Percentiles rank a stretch among this genome's conserved stretches.
Conservation (phyloP, 1,140 invertebrate species). For the Drosophila ercepeae region DNA sequence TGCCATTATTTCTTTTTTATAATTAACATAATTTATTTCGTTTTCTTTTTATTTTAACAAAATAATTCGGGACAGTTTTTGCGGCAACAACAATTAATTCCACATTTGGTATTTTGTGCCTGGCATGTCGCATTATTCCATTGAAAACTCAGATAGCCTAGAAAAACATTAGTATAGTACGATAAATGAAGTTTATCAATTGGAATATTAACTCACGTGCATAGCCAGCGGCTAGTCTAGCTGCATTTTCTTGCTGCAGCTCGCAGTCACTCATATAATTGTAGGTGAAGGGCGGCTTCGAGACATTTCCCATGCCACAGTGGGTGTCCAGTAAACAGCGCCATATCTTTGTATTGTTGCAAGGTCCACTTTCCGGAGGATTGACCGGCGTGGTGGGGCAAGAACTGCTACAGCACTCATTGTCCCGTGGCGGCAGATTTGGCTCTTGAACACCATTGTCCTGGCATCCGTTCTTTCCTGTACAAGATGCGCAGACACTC, state of each 20-base stretch:
- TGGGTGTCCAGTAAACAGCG: constrained; percentile 27
- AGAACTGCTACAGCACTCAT: constrained; percentile 24
- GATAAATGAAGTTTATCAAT: too few species aligned
- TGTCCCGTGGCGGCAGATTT: constrained; percentile 20
- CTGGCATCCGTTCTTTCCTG: not conserved
- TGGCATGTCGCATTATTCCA: not conserved
- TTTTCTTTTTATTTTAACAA: constrained; percentile 20
- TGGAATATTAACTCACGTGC: not conserved
- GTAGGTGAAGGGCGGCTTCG: not conserved
- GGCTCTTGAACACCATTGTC: not conserved
- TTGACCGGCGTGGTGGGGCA: not conserved
- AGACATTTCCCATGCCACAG: not conserved
- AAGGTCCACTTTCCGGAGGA: not conserved
- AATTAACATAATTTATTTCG: not conserved
- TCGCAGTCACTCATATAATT: not conserved
- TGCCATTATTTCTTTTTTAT: not conserved
- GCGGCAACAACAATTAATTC: constrained; percentile 39
- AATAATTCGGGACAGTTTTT: constrained; percentile 25
- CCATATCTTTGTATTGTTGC: not conserved
- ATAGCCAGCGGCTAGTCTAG: not conserved
- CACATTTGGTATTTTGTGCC: constrained; percentile 7
- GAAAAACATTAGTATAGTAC: not conserved
- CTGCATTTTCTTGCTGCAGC: not conserved
- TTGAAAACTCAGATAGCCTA: constrained; percentile 9
- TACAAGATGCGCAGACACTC: constrained; percentile 2